Conservation (phyloP, 2,113 vertebrate genomes). For the Apteryx owenii region DNA sequence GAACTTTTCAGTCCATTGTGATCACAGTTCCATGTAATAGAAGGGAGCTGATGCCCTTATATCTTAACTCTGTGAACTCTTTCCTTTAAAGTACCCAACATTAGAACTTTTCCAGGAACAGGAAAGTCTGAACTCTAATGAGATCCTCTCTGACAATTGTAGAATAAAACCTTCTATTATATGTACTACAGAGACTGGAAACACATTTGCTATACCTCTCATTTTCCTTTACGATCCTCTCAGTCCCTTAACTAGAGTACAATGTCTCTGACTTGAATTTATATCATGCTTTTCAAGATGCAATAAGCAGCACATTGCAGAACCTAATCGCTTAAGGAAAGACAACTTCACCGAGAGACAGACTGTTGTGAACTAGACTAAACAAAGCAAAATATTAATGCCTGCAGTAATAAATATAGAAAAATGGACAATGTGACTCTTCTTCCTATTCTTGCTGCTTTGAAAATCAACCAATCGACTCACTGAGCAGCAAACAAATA, state of each 20-base stretch:
- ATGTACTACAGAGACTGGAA: constrained; percentile 61
- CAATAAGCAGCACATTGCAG: constrained; percentile 35
- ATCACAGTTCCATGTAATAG: constrained; percentile 60
- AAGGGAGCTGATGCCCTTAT: constrained; percentile 60
- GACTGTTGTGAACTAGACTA: neutral
- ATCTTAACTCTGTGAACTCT: constrained; percentile 67
- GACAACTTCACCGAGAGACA: constrained; percentile 12
- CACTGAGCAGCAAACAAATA: neutral
- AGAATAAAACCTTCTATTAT: constrained; percentile 65
- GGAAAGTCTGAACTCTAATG: constrained; percentile 63
- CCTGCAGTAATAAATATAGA: constrained; percentile 9
- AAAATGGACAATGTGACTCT: neutral
- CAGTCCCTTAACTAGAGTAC: constrained; percentile 53
- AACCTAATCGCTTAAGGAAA: neutral
- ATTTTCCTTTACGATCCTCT: constrained; percentile 46
- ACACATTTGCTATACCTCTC: constrained; percentile 58
- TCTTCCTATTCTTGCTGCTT: neutral
- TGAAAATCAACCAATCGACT: neutral
- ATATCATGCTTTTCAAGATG: constrained; percentile 45
- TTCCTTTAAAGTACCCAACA: constrained; percentile 56
- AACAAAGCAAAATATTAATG: constrained; percentile 16
- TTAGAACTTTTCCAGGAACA: constrained; percentile 66
- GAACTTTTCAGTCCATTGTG: constrained; percentile 64
- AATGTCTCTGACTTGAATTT: constrained; percentile 55
- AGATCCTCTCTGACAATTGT: constrained; percentile 63